Evolutionary conservation across 2,113 vertebrate genomes (phyloP).

Genomic region (Hippocampus abdominalis): DNA sequence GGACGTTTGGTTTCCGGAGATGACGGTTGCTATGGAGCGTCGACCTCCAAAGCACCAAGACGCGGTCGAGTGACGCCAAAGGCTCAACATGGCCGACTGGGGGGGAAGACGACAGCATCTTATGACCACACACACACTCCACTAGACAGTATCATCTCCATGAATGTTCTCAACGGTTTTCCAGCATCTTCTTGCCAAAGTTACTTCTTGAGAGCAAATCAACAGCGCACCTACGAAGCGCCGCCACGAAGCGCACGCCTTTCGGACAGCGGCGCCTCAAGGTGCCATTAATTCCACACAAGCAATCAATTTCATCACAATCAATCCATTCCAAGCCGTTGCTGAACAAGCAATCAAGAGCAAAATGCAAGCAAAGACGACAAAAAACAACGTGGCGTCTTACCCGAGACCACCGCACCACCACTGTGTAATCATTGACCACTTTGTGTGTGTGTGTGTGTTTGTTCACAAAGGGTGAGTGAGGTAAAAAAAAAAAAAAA

Average conservation of each 20-base stretch:
- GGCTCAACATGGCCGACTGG: background rate
- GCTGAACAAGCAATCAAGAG: too few species aligned
- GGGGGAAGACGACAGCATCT: background rate
- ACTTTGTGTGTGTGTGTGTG: background rate
- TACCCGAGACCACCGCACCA: background rate
- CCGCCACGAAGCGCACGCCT: too few species aligned
- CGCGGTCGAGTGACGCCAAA: background rate
- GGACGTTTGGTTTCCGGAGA: background rate
- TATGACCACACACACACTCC: background rate
- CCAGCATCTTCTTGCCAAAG: background rate
- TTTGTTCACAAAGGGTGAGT: background rate
- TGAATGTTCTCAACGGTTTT: background rate
- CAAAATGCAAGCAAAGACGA: background rate
- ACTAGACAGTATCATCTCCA: background rate
- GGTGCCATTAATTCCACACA: background rate
- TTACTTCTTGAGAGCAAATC: background rate
- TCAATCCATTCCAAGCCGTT: background rate
- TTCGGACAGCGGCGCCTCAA: background rate
- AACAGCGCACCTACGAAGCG: background rate
- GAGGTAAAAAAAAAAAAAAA: background rate
- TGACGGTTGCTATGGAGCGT: slow-evolving; percentile 2
- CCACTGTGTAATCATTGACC: background rate
- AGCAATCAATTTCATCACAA: background rate
- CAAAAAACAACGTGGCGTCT: background rate
- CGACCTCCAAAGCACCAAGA: background rate